These are phyloP conservation scores for Lemur catta DNA, from an alignment of 2,797 vertebrate genomes.

Conservation along the genomic window DNA sequence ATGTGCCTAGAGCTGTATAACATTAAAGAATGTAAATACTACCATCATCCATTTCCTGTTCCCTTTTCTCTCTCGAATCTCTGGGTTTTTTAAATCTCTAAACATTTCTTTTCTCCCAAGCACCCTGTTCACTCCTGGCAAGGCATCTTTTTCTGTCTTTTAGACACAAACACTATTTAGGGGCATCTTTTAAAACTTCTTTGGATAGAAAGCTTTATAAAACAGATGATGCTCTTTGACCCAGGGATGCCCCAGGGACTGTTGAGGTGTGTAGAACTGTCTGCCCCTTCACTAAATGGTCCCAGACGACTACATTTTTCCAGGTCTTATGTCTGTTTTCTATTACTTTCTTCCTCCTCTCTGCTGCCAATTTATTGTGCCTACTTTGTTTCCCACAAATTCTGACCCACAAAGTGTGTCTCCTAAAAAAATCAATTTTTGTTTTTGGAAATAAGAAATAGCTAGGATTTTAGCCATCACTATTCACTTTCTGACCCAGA, in stretches of 20 bases:
- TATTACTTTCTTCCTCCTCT: constrained; percentile 50
- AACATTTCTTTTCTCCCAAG: background rate
- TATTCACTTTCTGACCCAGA: constrained; percentile 1
- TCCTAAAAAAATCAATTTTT: constrained; percentile 67
- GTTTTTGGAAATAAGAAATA: constrained; percentile 57
- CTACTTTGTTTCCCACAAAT: constrained; percentile 57
- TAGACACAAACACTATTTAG: constrained; percentile 11
- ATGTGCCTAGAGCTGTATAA: background rate
- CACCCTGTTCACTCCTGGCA: background rate
- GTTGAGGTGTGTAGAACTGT: constrained; percentile 44
- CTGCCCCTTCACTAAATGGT: constrained; percentile 59
- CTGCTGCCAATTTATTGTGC: constrained; percentile 47
- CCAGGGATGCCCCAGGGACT: constrained; percentile 11
- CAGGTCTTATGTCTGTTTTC: constrained; percentile 57
- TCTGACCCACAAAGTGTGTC: constrained; percentile 26
- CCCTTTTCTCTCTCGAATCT: background rate
- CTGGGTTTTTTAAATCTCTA: background rate
- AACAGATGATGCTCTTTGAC: constrained; percentile 53
- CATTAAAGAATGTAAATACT: background rate
- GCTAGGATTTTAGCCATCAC: background rate
- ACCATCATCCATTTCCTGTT: background rate
- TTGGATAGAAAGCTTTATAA: constrained; percentile 54
- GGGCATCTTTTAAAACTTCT: constrained; percentile 46
- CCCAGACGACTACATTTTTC: constrained; percentile 22
- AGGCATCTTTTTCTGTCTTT: constrained; percentile 1